Evolutionary conservation across 2,113 vertebrate species (phyloP).

Genomic region (Rhea americana): DNA sequence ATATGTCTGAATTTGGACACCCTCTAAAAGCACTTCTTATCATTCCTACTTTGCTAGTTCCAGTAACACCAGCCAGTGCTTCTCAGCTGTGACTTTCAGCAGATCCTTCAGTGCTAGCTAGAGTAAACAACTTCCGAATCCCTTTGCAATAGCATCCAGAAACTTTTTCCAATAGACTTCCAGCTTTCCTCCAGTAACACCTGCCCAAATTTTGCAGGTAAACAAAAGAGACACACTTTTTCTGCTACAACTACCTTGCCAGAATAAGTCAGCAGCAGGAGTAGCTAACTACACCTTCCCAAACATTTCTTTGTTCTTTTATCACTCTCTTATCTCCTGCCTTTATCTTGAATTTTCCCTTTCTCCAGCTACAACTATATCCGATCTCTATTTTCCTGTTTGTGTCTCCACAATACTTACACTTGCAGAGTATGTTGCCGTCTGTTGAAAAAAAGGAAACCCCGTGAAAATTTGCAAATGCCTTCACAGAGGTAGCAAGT

Average conservation of each 20-base stretch:
- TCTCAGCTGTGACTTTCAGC: background rate
- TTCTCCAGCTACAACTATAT: slow-evolving; percentile 4
- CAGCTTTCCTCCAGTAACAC: background rate
- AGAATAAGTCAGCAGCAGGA: background rate
- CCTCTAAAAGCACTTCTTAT: background rate
- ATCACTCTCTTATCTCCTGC: background rate
- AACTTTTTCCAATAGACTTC: background rate
- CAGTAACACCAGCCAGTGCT: background rate
- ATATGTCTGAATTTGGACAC: background rate
- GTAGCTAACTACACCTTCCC: background rate
- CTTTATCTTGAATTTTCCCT: slow-evolving; percentile 5
- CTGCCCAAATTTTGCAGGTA: background rate
- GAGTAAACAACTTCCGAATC: background rate
- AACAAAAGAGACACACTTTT: slow-evolving; percentile 7
- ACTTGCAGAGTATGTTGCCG: slow-evolving; percentile 8
- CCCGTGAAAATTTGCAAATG: slow-evolving; percentile 28
- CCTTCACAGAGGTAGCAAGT: background rate
- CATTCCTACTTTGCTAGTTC: background rate
- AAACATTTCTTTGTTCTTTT: background rate
- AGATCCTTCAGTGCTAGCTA: background rate
- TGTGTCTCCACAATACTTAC: slow-evolving; percentile 14
- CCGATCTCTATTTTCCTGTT: slow-evolving; percentile 38
- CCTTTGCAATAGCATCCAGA: background rate
- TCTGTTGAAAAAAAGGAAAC: slow-evolving; percentile 1
- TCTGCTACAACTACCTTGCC: background rate